Evolutionary conservation across 1,140 invertebrate species (phyloP).

Genomic region (Lordiphosa clarofinis): DNA sequence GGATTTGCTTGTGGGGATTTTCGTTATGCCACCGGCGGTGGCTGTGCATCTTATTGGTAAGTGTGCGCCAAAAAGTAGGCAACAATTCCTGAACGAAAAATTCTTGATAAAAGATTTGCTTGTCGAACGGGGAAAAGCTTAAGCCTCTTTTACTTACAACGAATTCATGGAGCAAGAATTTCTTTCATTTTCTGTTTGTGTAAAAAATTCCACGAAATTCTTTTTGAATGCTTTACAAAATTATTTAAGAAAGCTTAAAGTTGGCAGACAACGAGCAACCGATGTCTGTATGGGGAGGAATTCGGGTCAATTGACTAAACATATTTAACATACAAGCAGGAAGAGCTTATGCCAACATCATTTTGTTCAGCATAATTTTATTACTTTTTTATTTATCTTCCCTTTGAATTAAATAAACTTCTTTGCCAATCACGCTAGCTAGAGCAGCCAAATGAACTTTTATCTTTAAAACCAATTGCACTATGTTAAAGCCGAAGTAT

Average conservation of each 20-base stretch:
- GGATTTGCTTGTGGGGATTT: constrained; percentile 93
- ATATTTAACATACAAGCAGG: too few species aligned
- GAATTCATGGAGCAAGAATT: constrained; percentile 49
- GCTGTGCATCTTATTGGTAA: constrained; percentile 85
- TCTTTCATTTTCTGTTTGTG: constrained; percentile 40
- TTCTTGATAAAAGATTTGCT: constrained; percentile 5
- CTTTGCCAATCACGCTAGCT: too few species aligned
- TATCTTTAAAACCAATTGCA: too few species aligned
- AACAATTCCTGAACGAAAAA: constrained; percentile 10
- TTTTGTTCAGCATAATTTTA: too few species aligned
- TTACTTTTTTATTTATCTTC: too few species aligned
- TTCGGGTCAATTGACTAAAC: too few species aligned
- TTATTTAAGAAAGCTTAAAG: constrained; percentile 5
- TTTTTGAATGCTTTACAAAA: constrained; percentile 11
- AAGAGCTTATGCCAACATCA: too few species aligned
- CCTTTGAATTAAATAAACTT: too few species aligned
- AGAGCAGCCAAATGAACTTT: too few species aligned
- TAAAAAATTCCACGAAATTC: constrained; percentile 13
- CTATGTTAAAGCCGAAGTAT: too few species aligned
- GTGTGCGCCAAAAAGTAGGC: constrained; percentile 42
- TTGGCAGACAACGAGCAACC: neutral
- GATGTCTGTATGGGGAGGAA: too few species aligned
- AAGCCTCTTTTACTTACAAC: constrained; percentile 7
- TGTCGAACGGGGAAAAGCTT: neutral
- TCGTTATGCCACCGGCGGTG: constrained; percentile 97